Percentiles rank a stretch among this genome's conserved stretches.
Evolutionary conservation across 23 tunicate genomes (phyloP).

Genomic region (Oikopleura dioica): DNA sequence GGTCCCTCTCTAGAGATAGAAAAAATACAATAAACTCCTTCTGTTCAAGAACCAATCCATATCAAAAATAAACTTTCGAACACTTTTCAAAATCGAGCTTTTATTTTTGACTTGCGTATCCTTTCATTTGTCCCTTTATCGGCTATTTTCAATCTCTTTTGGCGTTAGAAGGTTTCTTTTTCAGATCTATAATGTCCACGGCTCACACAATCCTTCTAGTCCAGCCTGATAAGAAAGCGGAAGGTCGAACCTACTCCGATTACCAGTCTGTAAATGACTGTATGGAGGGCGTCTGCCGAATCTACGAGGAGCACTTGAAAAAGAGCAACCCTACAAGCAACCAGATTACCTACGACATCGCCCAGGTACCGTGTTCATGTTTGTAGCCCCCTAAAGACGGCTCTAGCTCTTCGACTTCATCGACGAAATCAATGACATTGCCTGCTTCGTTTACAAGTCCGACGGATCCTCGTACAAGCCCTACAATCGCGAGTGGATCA

Average conservation of each 20-base stretch:
- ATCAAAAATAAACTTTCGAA: too few relatives aligned
- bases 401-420: slow-evolving; percentile 48
- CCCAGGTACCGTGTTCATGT: slow-evolving; percentile 17
- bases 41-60: too few relatives aligned
- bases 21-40: too few relatives aligned
- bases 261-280: slow-evolving; percentile 96
- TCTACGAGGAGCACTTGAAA: slow-evolving; percentile 75
- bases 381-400: background rate
- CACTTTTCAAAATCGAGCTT: too few relatives aligned
- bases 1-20: too few relatives aligned
- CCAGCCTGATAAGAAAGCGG: slow-evolving; percentile 83
- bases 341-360: slow-evolving; percentile 64
- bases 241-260: slow-evolving; percentile 94
- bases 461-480: slow-evolving; percentile 39
- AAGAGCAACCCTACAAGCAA: slow-evolving; percentile 47
- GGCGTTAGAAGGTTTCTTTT: too few relatives aligned
- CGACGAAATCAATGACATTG: slow-evolving; percentile 52
- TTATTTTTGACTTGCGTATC: too few relatives aligned
- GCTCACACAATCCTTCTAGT: slow-evolving; percentile 83
- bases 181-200: too few relatives aligned
- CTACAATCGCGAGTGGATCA: slow-evolving; percentile 74
- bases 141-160: too few relatives aligned
- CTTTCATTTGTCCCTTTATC: too few relatives aligned
- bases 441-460: slow-evolving; percentile 47
- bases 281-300: slow-evolving; percentile 93